These are phyloP conservation scores for Porites divaricata DNA, from an alignment of 92 coral and sea anemone genomes.

Conservation along the genomic window DNA sequence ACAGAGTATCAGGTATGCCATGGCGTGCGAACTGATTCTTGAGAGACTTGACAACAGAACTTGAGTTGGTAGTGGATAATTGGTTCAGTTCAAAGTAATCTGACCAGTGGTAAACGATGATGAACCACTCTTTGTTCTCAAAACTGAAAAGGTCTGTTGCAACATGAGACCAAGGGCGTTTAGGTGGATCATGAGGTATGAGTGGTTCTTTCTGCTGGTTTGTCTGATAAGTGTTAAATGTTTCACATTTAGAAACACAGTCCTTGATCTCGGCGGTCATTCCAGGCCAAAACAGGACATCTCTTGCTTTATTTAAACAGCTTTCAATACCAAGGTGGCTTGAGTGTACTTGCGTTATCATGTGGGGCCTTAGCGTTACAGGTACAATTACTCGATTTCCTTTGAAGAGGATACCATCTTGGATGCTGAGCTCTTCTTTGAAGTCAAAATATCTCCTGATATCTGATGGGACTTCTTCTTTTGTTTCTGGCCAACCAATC, in stretches of 20 bases:
- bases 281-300: conserved; percentile 28
- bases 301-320: conserved; percentile 19
- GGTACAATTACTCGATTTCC: conserved; percentile 33
- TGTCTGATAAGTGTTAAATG: background rate
- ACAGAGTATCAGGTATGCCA: too few species aligned
- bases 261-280: conserved; percentile 20
- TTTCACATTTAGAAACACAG: background rate
- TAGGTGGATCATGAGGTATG: conserved; percentile 22
- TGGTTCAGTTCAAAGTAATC: conserved; percentile 34
- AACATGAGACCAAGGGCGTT: conserved; percentile 23
- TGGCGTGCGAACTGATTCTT: conserved; percentile 27
- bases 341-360: conserved; percentile 26
- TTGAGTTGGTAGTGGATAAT: background rate
- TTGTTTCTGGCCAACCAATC: conserved; percentile 1
- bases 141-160: conserved; percentile 13
- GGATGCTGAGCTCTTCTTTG: conserved; percentile 28
- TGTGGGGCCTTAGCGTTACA: conserved; percentile 8
- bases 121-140: conserved; percentile 18
- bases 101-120: conserved; percentile 26
- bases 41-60: conserved; percentile 16
- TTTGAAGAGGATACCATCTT: conserved; percentile 23
- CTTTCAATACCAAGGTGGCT: conserved; percentile 32
- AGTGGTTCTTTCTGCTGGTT: background rate
- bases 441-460: background rate
- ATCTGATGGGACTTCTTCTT: background rate